Conservation (phyloP, 2,113 vertebrate genomes). For the Pygoscelis adeliae region DNA sequence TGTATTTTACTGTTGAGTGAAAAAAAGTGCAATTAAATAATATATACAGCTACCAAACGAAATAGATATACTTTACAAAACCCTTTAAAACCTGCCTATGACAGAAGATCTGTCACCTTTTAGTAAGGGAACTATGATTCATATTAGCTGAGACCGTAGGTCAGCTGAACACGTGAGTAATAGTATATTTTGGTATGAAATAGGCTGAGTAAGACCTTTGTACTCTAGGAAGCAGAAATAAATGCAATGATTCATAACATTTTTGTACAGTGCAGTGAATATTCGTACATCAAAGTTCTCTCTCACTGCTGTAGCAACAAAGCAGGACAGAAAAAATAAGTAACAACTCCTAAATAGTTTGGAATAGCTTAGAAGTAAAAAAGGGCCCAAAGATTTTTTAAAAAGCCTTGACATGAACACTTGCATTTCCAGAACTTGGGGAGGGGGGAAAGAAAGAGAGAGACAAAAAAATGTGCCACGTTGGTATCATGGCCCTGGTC, state of each 20-base stretch:
- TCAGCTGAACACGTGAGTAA: not conserved
- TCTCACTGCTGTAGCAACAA: not conserved
- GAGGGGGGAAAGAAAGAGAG: fast-evolving
- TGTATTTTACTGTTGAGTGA: not conserved
- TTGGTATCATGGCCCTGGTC: too few species aligned
- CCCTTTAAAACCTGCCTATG: not conserved
- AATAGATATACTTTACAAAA: not conserved
- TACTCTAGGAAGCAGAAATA: not conserved
- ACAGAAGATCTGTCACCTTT: not conserved
- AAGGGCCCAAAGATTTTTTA: not conserved
- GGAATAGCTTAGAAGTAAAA: not conserved
- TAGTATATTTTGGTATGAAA: not conserved
- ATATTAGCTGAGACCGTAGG: not conserved
- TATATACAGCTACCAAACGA: not conserved
- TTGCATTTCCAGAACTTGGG: not conserved
- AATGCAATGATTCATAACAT: not conserved
- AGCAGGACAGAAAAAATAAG: not conserved
- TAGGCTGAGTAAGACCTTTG: not conserved
- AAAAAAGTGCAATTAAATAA: not conserved
- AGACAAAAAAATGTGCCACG: fast-evolving
- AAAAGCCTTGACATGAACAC: not conserved
- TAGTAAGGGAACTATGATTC: not conserved
- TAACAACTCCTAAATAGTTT: not conserved
- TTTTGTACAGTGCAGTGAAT: not conserved
- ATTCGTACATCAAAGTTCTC: not conserved